Base-by-base conservation (phyloP, 2,113 vertebrate species). In the Halichoeres trimaculatus region DNA sequence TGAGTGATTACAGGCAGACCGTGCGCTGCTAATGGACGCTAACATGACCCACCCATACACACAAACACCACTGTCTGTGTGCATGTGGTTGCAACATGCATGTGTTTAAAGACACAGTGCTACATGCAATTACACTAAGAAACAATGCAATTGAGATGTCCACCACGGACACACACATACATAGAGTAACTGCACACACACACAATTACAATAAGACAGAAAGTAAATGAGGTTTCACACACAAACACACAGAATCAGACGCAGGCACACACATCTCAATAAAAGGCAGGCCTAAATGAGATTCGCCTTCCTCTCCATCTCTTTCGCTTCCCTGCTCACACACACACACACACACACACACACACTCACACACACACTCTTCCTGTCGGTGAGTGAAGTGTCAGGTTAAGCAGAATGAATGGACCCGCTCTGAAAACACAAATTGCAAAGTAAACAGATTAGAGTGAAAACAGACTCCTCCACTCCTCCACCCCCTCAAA, bases 401-500 rank as follows among this genome's bases (percentile, higher is more conserved):
- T 93, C 92, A 93, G 88, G 85, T 92, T 94, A 94, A 94, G 85
- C 92, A 92, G 88, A 93, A 94, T 94, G 91, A 93, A 94, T 94
- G 92, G 91, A 84, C 88, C 83, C 71, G 80, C 85, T 93, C 87
- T 88, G 86, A 92, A 93, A 93, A 94, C 91, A 93, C 91, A 94
- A 94, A 94, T 94, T 94, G 91, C 93, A 92, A 93, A 92, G 91
- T 94, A 93, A 94, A 94, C 91, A 93, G 93, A 94, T 94, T 94
- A 94, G 91, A 86, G 89, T 89, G 90, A 87, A 92, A 91, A 90
- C 86, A 89, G 88, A 93, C 90, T 88, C 88, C 88, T 86, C 82
- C 85, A 87, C 80, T 83, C 61, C 58, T 84, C 79, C 73, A 19
- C 70, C 80, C 75, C 68, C 85, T 83, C 63, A 61, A 26, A 65